A percentile compares a stretch with the other conserved stretches of the same genome.
phyloP scores from a whole-genome alignment of 2,113 vertebrate genomes.

The Pogona vitticeps region DNA sequence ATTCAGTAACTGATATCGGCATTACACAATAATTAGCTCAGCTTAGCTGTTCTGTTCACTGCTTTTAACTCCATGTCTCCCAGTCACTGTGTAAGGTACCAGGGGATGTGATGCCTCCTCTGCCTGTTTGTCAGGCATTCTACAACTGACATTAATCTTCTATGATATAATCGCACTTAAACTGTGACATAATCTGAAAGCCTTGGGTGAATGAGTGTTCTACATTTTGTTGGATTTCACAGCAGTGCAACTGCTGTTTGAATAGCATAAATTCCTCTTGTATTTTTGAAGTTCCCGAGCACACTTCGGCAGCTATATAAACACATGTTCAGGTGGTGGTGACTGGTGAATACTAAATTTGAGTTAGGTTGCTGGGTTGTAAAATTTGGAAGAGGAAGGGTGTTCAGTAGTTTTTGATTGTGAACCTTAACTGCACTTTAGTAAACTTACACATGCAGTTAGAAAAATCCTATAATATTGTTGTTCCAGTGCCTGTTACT shows the following conservation, averaged over 20 bases:
- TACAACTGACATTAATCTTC: fast-evolving
- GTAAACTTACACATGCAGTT: background rate
- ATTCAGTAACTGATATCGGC: slow-evolving; percentile 80
- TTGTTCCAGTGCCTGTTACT: background rate
- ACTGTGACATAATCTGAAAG: background rate
- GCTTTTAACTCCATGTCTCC: slow-evolving; percentile 75
- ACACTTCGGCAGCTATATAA: background rate
- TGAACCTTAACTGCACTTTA: background rate
- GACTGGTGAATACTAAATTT: slow-evolving; percentile 17
- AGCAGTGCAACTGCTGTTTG: background rate
- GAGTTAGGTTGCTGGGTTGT: slow-evolving; percentile 23
- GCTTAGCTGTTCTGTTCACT: slow-evolving; percentile 51
- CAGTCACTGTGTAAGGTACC: slow-evolving; percentile 31
- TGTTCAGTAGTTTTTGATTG: background rate
- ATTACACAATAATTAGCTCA: slow-evolving; percentile 78
- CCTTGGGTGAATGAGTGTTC: background rate
- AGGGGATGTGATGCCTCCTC: slow-evolving; percentile 27
- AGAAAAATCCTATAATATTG: background rate
- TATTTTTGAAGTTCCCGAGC: background rate
- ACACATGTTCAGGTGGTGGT: fast-evolving
- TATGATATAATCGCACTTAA: background rate
- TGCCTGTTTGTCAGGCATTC: fast-evolving
- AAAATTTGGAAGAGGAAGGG: background rate
- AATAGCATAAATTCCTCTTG: slow-evolving; percentile 4
- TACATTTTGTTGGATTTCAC: background rate